Evolutionary conservation across 2,888 invertebrate species (phyloP).

Genomic region (Agrochola lota): DNA sequence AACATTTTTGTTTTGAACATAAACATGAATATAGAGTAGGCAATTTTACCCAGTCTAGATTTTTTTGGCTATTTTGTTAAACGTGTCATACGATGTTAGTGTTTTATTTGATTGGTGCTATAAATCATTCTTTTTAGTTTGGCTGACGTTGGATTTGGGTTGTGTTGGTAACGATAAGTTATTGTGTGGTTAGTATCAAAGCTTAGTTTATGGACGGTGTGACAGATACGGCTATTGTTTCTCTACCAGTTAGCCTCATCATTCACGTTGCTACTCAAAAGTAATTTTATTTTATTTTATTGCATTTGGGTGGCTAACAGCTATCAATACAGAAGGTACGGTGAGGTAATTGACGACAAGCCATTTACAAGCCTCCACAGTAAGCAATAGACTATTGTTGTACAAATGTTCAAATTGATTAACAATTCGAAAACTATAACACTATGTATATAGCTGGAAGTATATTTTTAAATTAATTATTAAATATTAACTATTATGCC

Average conservation of each 20-base stretch:
- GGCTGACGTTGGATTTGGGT: conserved; percentile 46
- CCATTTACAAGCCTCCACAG: no score
- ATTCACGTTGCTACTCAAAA: no score
- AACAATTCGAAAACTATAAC: no score
- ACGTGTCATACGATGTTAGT: conserved; percentile 23
- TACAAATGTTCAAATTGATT: no score
- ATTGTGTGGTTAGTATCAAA: conserved; percentile 16
- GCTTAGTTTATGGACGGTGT: conserved; percentile 1
- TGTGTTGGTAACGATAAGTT: conserved; percentile 34
- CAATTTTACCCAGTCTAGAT: conserved; percentile 13
- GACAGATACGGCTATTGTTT: background rate
- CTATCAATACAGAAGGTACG: no score
- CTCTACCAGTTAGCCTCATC: background rate
- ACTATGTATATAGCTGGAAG: no score
- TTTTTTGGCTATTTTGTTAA: conserved; percentile 15
- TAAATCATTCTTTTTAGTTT: conserved; percentile 42
- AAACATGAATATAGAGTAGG: conserved; percentile 52
- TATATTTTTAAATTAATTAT: no score
- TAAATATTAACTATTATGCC: no score
- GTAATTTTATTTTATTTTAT: no score
- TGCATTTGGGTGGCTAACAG: no score
- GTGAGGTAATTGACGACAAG: no score
- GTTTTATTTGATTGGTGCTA: conserved; percentile 39
- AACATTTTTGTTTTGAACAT: conserved; percentile 41
- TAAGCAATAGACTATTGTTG: no score